Evolutionary conservation across 2,797 vertebrate species (phyloP), one percentile per base, ranked within the genome.

Genomic region (Myotis vivesi): DNA sequence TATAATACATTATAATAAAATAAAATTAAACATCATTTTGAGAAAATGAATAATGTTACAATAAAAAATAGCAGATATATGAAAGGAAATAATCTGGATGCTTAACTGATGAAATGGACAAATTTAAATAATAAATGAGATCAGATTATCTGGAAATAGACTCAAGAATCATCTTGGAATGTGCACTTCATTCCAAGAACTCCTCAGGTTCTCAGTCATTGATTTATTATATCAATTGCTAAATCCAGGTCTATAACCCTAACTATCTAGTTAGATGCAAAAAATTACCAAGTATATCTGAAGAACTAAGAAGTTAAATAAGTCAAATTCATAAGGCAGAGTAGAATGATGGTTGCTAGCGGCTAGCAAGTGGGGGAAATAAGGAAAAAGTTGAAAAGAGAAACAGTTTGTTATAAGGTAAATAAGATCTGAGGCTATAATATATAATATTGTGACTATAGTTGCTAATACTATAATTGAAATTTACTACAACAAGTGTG

Each of bases 21-120:
- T 71, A 11, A 91, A 95, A 85, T 49, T 38, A 88, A 85, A 23
- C 20, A 69, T 81, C 16, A 57, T 28, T 79, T 79, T 62, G 38
- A 51, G 28, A 11, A 85, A 71, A 75, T 73, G 15, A 77, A 15
- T 69, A 66, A 36, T 19, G 7, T 41, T 3, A 30, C 15, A 66
- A 88, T 46, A 12, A 89, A 90, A 87, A 80, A 33, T 2, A 87
- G 51, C 2, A 71, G 30, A 80, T 44, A 55, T 51, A 22, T 49
- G 8, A 94, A 23, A 94, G 11, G 6, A 5, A 59, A 73, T 66
- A 16, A 71, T 68, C 41, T 76, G 25, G 25, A n/a, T 13, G 59
- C 33, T 33, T 59, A 93, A 66, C 22, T 72, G 38, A 46, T 71
- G 12, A 87, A 83, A n/a, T 46, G 1, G 3, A 0, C 1, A 92